Conservation (phyloP, 2,888 invertebrate genomes). For the Mayetiola destructor region DNA sequence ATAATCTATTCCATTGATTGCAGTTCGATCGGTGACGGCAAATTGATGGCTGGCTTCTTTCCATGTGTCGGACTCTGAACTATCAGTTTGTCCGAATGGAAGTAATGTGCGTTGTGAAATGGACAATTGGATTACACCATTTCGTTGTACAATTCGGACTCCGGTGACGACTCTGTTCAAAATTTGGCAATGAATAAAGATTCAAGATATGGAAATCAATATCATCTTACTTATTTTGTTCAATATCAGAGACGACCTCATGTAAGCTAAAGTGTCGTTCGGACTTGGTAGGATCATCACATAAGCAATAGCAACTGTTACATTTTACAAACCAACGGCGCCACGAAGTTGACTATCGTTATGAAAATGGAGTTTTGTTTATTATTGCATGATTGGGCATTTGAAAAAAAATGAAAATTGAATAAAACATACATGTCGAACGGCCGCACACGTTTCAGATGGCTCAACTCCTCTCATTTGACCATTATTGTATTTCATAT, state of each 20-base stretch:
- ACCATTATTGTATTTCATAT: neutral
- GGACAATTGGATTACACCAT: constrained; percentile 57
- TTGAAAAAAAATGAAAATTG: neutral
- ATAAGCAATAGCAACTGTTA: constrained; percentile 42
- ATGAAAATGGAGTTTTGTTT: neutral
- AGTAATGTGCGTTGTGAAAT: constrained; percentile 50
- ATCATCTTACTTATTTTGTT: constrained; percentile 23
- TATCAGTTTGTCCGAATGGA: constrained; percentile 43
- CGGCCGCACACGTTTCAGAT: neutral
- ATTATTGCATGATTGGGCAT: neutral
- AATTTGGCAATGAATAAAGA: neutral
- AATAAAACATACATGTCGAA: neutral
- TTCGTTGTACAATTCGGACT: constrained; percentile 49
- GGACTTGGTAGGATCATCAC: constrained; percentile 37
- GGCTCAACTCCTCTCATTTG: neutral
- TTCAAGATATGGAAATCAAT: neutral
- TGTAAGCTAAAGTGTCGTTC: constrained; percentile 39
- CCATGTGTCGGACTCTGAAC: neutral
- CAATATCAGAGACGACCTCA: constrained; percentile 26
- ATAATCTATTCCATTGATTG: constrained; percentile 43
- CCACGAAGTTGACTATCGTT: constrained; percentile 34
- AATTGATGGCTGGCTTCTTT: neutral
- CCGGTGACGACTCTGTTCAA: constrained; percentile 54
- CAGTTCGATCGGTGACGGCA: constrained; percentile 35
- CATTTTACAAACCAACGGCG: constrained; percentile 40